These are phyloP conservation scores for Amitus sp. DNA, from an alignment of 2,888 invertebrate genomes.

Conservation along the genomic window DNA sequence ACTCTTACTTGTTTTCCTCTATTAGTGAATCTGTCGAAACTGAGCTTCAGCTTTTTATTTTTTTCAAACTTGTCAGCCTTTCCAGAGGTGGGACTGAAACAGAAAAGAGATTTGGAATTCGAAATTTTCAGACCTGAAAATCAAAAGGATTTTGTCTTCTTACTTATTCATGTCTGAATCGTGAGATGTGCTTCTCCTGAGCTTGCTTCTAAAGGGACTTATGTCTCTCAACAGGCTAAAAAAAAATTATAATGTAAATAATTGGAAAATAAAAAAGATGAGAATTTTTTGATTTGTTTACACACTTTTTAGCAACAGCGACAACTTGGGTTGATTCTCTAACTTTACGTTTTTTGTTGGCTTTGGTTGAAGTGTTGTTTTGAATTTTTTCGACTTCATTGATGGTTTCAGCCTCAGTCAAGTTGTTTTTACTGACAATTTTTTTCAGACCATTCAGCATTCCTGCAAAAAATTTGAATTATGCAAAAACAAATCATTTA, in stretches of 20 bases:
- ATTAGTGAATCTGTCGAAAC: constrained; percentile 56
- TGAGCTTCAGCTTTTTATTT: constrained; percentile 57
- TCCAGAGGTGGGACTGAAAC: constrained; percentile 39
- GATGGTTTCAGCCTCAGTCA: constrained; percentile 65
- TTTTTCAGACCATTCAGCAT: constrained; percentile 82
- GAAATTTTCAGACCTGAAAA: constrained; percentile 15
- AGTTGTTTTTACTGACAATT: constrained; percentile 75
- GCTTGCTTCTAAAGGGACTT: constrained; percentile 47
- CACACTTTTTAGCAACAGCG: constrained; percentile 76
- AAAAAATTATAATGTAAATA: constrained; percentile 26
- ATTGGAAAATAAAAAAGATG: constrained; percentile 9
- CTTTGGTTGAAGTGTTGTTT: constrained; percentile 71
- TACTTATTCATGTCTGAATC: constrained; percentile 50
- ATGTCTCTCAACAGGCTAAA: constrained; percentile 49
- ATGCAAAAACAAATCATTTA: no score
- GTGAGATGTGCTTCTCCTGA: constrained; percentile 49
- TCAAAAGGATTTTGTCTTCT: constrained; percentile 41
- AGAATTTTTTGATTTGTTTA: neutral
- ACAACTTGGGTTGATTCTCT: constrained; percentile 69
- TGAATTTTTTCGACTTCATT: constrained; percentile 46
- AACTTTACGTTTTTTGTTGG: constrained; percentile 75
- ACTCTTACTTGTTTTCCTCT: constrained; percentile 42
- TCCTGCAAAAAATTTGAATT: constrained; percentile 67
- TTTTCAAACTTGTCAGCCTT: constrained; percentile 53
- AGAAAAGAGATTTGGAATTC: constrained; percentile 1